Percentiles rank a stretch among this genome's conserved stretches.
These are phyloP conservation scores for Acleris holmiana DNA, from an alignment of 2,888 invertebrate genomes.

Conservation along the genomic window DNA sequence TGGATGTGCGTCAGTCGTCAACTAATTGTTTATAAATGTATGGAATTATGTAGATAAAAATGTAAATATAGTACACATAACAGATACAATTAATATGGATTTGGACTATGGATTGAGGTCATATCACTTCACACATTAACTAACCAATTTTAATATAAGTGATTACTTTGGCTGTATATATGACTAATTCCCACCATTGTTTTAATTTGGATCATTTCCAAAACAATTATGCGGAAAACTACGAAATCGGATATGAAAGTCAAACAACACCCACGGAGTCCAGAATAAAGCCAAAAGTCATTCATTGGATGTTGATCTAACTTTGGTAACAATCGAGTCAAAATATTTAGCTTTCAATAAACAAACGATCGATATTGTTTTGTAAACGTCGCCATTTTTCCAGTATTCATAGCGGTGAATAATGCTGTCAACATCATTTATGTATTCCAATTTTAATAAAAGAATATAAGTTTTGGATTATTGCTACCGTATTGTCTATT, in stretches of 20 bases:
- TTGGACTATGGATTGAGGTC: too few relatives aligned
- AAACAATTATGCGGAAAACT: constrained; percentile 26
- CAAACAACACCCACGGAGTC: constrained; percentile 15
- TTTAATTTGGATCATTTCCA: constrained; percentile 30
- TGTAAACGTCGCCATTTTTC: constrained; percentile 15
- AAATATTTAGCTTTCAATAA: constrained; percentile 20
- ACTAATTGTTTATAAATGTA: too few relatives aligned
- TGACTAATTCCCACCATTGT: not conserved
- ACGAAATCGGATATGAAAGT: constrained; percentile 29
- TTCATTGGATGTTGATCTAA: constrained; percentile 5
- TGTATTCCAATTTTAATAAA: not conserved
- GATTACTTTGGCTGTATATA: not conserved
- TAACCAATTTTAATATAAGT: too few relatives aligned
- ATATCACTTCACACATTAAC: too few relatives aligned
- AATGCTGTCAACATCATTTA: not conserved
- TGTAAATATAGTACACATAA: too few relatives aligned
- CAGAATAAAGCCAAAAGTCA: constrained; percentile 22
- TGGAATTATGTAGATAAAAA: too few relatives aligned
- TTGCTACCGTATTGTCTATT: too few relatives aligned
- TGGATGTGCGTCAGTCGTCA: too few relatives aligned
- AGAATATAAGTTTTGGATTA: too few relatives aligned
- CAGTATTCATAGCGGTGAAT: not conserved
- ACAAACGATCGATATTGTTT: constrained; percentile 22
- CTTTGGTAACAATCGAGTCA: constrained; percentile 3
- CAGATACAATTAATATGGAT: too few relatives aligned